Evolutionary conservation across 2,797 vertebrate genomes (phyloP).

Genomic region (Amblyopsis hoosieri): DNA sequence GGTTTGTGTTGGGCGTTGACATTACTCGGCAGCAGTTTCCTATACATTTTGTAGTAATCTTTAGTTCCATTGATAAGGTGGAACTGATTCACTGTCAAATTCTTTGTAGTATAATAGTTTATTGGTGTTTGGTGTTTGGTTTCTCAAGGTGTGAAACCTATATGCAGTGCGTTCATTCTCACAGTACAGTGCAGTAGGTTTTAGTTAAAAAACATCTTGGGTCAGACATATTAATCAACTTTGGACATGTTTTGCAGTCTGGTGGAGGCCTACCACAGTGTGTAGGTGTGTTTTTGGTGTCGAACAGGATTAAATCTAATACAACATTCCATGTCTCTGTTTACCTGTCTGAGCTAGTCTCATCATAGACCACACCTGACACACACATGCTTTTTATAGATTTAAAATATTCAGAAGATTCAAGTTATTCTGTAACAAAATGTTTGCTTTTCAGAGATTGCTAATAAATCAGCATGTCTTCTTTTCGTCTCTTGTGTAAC

Average conservation of each 20-base stretch:
- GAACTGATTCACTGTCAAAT: constrained; percentile 56
- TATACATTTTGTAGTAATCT: constrained; percentile 63
- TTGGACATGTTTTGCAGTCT: constrained; percentile 44
- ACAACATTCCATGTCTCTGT: constrained; percentile 61
- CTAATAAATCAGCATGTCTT: no score
- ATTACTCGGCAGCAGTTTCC: constrained; percentile 45
- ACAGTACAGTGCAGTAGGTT: constrained; percentile 14
- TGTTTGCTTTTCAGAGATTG: no score
- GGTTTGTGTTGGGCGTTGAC: constrained; percentile 59
- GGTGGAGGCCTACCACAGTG: constrained; percentile 2
- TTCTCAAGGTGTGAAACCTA: no score
- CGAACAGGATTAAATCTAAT: constrained; percentile 57
- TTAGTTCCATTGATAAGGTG: constrained; percentile 58
- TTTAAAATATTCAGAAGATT: not conserved
- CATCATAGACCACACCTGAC: constrained; percentile 53
- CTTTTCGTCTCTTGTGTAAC: no score
- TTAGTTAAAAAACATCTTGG: not conserved
- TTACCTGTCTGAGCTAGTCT: constrained; percentile 58
- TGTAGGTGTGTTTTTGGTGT: constrained; percentile 55
- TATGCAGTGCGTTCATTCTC: constrained; percentile 1
- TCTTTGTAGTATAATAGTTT: not conserved
- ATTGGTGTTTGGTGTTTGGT: no score
- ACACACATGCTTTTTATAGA: constrained; percentile 35
- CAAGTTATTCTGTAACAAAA: no score
- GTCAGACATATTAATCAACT: constrained; percentile 52